Evolutionary conservation across 1,140 invertebrate species (phyloP), one percentile per base, ranked within the genome.

Genomic region (Dendroctonus valens): DNA sequence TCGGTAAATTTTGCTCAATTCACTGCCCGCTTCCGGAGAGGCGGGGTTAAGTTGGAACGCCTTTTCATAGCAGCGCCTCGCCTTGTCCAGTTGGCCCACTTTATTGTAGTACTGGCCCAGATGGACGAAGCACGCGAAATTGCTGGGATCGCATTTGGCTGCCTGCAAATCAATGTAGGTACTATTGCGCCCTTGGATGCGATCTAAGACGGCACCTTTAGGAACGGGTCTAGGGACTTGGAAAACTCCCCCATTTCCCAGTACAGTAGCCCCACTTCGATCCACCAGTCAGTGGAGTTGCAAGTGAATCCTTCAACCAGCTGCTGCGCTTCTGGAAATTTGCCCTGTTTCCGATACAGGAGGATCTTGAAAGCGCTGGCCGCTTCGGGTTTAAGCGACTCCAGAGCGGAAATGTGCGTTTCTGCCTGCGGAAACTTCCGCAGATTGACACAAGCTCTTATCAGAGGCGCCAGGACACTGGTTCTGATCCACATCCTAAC

Each of bases 51-150:
- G 81, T 72, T 87, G 86, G 64, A 90, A 85, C 39, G 90, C 87
- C 79, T 92, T 94, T 76, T 93, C 87, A 77, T 88, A 94, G 81
- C 92, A 96, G 74, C 89, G 88, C 69, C 84, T 85, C 4, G 90
- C 87, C 73, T 90, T 88, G 42, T 85, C 81, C 39, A 86, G 73
- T 75, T 91, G 85, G 38, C 84, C 81, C 71, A 68, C 84, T 72
- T 73, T 76, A 70, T 81, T 74, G 79, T 93, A 94, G 77, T 87
- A 89, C 73, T 87, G 82, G 9, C 91, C 93, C 59, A 96, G 80
- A 74, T 89, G 87, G 41, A 90, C 76, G 78, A 93, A 91, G 71
- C 87, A 88, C 67, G 87, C 82, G 73, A 85, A 86, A 79, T 87
- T 85, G 69, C 89, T 83, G 3, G 89, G 83, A 78, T 93, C 85